Evolutionary conservation across 2,113 vertebrate species (phyloP).

Genomic region (Acrocephalus kingi): DNA sequence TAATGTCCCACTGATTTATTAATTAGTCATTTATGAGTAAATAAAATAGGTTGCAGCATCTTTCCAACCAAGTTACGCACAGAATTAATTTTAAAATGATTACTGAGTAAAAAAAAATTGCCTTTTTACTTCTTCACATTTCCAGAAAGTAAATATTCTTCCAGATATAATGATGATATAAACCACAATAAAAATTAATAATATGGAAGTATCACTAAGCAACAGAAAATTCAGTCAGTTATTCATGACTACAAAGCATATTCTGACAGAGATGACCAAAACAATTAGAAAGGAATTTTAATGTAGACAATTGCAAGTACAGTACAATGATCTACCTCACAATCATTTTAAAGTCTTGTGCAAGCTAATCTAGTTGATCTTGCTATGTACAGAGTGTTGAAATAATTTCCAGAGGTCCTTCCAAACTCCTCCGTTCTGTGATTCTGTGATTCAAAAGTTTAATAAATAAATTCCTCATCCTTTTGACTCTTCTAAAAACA

Average conservation of each 20-base stretch:
- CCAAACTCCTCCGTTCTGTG: not conserved
- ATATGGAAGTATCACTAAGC: not conserved
- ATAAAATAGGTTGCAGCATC: not conserved
- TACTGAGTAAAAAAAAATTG: not conserved
- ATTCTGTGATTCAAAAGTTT: not conserved
- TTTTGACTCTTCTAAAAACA: not conserved
- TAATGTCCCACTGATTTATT: not conserved
- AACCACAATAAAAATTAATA: not conserved
- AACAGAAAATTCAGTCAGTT: not conserved
- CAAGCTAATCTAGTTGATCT: not conserved
- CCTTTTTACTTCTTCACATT: not conserved
- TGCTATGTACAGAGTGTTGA: not conserved
- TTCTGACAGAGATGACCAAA: not conserved
- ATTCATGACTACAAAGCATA: not conserved
- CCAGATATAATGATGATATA: not conserved
- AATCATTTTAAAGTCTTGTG: not conserved
- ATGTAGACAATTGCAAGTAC: not conserved
- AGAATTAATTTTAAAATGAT: not conserved
- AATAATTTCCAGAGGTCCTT: not conserved
- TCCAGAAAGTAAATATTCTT: not conserved
- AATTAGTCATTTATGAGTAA: not conserved
- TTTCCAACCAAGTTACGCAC: not conserved
- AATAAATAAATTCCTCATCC: not conserved
- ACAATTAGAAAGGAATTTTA: not conserved
- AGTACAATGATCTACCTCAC: not conserved